These are phyloP conservation scores for Bradypodion ventrale DNA, from an alignment of 2,797 vertebrate genomes.

Conservation along the genomic window DNA sequence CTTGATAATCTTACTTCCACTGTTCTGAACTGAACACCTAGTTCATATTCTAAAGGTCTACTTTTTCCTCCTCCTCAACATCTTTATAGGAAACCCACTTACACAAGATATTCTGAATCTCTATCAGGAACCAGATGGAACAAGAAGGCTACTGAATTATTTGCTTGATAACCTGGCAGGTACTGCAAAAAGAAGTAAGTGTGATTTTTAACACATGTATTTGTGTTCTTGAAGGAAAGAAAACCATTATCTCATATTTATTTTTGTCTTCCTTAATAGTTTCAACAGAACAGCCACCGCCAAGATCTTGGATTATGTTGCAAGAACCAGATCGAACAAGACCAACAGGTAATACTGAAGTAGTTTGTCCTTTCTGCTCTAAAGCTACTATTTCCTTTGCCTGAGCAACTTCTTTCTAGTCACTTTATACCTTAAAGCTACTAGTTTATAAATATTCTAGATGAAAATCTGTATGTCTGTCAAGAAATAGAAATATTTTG, in stretches of 20 bases:
- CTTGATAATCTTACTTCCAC: neutral
- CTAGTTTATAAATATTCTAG: slow-evolving; percentile 19
- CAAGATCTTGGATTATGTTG: slow-evolving; percentile 95
- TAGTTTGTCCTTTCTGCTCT: neutral
- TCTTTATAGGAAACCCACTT: slow-evolving; percentile 93
- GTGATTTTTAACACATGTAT: slow-evolving; percentile 61
- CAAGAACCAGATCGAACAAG: slow-evolving; percentile 92
- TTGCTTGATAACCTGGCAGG: slow-evolving; percentile 99
- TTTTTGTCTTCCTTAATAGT: slow-evolving; percentile 74
- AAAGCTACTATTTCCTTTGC: slow-evolving; percentile 10
- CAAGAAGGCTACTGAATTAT: slow-evolving; percentile 95
- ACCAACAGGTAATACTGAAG: slow-evolving; percentile 78
- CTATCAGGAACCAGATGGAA: slow-evolving; percentile 97
- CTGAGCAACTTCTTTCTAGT: neutral
- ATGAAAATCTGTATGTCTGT: slow-evolving; percentile 18
- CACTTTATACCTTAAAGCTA: slow-evolving; percentile 4
- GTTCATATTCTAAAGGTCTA: slow-evolving; percentile 19
- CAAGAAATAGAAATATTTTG: slow-evolving; percentile 10
- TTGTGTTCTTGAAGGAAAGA: slow-evolving; percentile 50
- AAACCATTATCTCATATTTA: slow-evolving; percentile 59
- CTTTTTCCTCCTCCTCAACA: slow-evolving; percentile 46
- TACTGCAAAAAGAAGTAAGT: slow-evolving; percentile 97
- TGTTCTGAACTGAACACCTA: neutral
- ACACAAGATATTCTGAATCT: slow-evolving; percentile 98
- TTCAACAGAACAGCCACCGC: slow-evolving; percentile 92